phyloP scores from a whole-genome alignment of 2,797 vertebrate species.

The Fratercula arctica region DNA sequence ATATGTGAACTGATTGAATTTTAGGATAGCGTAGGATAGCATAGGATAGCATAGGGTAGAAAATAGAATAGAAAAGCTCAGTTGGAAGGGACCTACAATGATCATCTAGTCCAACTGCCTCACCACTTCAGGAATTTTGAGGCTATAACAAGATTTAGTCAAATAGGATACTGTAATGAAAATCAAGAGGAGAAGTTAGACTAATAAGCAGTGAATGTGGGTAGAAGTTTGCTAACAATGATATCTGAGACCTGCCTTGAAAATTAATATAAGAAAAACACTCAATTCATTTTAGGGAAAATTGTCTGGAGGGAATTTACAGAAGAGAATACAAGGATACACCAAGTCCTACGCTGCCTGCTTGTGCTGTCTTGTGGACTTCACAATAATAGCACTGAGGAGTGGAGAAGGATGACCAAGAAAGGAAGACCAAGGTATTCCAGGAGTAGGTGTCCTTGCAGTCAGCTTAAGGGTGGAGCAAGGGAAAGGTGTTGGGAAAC shows the following conservation, averaged over 20 bases:
- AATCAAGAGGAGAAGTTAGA: neutral
- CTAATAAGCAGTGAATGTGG: neutral
- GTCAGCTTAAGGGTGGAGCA: neutral
- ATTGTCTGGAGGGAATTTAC: neutral
- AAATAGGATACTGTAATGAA: neutral
- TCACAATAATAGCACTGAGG: neutral
- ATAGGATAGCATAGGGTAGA: neutral
- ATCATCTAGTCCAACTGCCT: neutral
- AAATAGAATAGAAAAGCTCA: neutral
- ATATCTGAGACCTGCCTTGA: neutral
- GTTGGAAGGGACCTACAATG: neutral
- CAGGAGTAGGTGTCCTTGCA: neutral
- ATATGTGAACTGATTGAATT: neutral
- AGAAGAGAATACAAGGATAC: neutral
- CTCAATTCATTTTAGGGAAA: neutral
- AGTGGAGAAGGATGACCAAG: neutral
- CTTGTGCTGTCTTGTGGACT: neutral
- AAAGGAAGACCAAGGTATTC: neutral
- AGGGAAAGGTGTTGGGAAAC: neutral
- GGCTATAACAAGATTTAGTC: neutral
- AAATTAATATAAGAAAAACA: neutral
- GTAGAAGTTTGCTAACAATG: neutral
- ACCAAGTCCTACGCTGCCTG: neutral
- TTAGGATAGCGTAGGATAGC: neutral
- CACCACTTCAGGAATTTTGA: neutral